These are phyloP conservation scores for Epistrophe grossulariae DNA, from an alignment of 2,888 invertebrate genomes.

Conservation along the genomic window DNA sequence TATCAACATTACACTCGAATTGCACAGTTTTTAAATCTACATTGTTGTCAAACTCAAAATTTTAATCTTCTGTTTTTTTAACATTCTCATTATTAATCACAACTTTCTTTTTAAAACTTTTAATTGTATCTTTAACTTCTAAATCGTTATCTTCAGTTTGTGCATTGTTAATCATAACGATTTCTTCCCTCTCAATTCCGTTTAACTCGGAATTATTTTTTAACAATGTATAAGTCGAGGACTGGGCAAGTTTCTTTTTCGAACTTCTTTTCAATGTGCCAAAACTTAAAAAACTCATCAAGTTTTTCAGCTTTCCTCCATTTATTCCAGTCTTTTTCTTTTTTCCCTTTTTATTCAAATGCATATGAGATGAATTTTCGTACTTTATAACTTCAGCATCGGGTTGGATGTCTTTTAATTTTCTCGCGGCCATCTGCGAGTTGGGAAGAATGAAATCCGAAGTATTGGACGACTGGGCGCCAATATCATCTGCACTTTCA, in stretches of 20 bases:
- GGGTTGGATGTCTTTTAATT: conserved; percentile 81
- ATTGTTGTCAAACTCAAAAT: neutral
- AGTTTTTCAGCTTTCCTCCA: conserved; percentile 75
- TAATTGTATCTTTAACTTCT: conserved; percentile 11
- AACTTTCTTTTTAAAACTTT: conserved; percentile 35
- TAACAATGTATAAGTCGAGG: conserved; percentile 79
- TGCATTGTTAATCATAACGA: conserved; percentile 7
- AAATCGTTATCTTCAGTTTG: neutral
- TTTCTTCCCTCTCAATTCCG: conserved; percentile 78
- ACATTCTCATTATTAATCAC: conserved; percentile 15
- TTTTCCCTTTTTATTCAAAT: conserved; percentile 50
- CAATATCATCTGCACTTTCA: conserved; percentile 36
- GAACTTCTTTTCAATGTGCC: conserved; percentile 78
- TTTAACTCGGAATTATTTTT: conserved; percentile 77
- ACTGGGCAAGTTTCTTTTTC: conserved; percentile 80
- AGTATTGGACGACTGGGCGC: conserved; percentile 39
- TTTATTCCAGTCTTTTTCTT: conserved; percentile 64
- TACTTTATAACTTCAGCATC: conserved; percentile 82
- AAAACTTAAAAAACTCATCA: conserved; percentile 77
- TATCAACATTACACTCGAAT: neutral
- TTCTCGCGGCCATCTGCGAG: conserved; percentile 80
- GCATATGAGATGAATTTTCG: conserved; percentile 78
- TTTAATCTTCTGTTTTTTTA: conserved; percentile 26
- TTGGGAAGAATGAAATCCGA: conserved; percentile 77
- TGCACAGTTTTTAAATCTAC: neutral